Evolutionary conservation across 2,797 vertebrate genomes (phyloP), one percentile per base, ranked within the genome.

Genomic region (Manis javanica): DNA sequence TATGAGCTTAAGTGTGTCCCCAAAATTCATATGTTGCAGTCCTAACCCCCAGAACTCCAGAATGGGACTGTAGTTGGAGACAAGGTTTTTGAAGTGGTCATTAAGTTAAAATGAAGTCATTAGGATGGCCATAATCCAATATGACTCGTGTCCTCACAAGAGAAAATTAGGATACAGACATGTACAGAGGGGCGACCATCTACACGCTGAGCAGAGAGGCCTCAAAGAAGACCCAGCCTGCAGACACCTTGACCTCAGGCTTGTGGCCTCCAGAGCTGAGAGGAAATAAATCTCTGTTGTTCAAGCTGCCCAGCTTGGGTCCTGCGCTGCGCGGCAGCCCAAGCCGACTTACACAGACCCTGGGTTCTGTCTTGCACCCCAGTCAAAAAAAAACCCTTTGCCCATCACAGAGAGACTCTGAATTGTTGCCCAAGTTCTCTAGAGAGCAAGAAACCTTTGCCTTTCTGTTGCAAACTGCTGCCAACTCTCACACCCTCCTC

Each of bases 1-100:
- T 26, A 21, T 0, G 6, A 12, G 15, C 26, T 66, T 7, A 39
- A 21, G 0, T 42, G 29, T 1, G 2, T 18, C 15, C 13, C 26
- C 19, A 19, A n/a, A 10, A 39, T 34, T 24, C 26, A 16, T 1
- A 16, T 3, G 2, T 12, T 34, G 19, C 59, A 46, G 59, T 51
- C 51, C 74, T 34, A 39, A n/a, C 0, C 74, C 84, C 57, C 18
- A 42, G 57, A 4, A 34, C 78, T 68, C 63, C 68, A 34, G 66
- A 72, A 39, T 1, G 49, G 11, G 57, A 46, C 31, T 23, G 4
- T 10, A n/a, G 55, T 34, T 29, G n/a, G 71, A 71, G n/a, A 53
- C 11, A 0, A 26, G 49, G 3, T 15, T 49, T 61, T 77, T 37
- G 34, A 92, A 92, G 72, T 59, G 16, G 59, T 37, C 7, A 79